These are phyloP conservation scores for Leptosomus discolor DNA, from an alignment of 2,113 vertebrate genomes.

Conservation along the genomic window DNA sequence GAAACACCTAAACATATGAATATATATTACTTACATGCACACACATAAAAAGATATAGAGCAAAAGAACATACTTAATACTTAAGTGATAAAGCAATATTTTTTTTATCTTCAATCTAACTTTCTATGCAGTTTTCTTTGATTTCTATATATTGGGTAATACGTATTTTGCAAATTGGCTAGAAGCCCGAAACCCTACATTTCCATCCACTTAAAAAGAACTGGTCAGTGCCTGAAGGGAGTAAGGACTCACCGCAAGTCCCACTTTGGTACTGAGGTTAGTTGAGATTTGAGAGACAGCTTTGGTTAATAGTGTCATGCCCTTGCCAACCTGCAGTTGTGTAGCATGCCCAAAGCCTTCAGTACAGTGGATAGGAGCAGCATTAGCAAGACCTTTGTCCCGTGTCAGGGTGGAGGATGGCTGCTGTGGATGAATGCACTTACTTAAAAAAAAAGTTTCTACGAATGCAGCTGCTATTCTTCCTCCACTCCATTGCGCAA, in stretches of 20 bases:
- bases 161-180: neutral
- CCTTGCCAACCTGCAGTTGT: neutral
- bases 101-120: neutral
- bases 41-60: neutral
- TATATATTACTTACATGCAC: neutral
- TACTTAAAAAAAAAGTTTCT: neutral
- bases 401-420: neutral
- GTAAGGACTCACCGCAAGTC: neutral
- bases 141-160: neutral
- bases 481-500: neutral
- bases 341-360: neutral
- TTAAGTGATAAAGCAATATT: neutral
- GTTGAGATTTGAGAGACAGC: conserved; percentile 32
- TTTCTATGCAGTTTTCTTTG: neutral
- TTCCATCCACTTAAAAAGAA: neutral
- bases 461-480: neutral
- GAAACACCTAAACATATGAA: neutral
- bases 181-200: neutral
- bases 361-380: neutral
- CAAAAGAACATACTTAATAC: neutral
- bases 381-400: neutral
- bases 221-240: neutral
- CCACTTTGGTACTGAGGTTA: neutral
- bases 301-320: conserved; percentile 23
- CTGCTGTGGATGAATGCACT: neutral